A percentile compares a stretch with the other conserved stretches of the same genome.
Evolutionary conservation across 2,888 invertebrate genomes (phyloP).

Genomic region (Coelogynopora nodosa): DNA sequence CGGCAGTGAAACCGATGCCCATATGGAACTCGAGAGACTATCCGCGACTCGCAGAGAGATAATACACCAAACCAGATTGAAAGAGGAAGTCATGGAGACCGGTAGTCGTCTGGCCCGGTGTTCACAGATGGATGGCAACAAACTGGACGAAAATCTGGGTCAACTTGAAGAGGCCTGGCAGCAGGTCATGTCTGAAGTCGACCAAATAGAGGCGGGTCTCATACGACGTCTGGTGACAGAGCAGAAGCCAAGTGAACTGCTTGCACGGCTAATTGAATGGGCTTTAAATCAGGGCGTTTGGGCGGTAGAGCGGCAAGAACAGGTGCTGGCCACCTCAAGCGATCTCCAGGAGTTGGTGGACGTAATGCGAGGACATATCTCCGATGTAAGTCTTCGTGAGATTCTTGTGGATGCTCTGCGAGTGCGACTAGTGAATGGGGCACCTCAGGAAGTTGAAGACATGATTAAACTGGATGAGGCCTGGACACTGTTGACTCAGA

Average conservation of each 20-base stretch:
- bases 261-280: background rate
- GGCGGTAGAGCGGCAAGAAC: background rate
- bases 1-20: background rate
- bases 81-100: background rate
- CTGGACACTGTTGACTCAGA: background rate
- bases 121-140: background rate
- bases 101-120: background rate
- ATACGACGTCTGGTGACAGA: background rate
- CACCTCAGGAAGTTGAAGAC: background rate
- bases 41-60: background rate
- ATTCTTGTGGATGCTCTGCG: background rate
- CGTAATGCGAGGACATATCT: background rate
- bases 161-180: slow-evolving; percentile 18
- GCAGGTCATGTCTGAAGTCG: background rate
- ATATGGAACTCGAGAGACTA: background rate
- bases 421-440: background rate
- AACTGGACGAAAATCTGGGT: background rate
- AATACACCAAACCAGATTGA: background rate
- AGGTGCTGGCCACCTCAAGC: background rate
- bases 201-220: background rate
- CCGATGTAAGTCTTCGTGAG: background rate
- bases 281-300: background rate
- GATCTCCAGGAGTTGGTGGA: background rate
- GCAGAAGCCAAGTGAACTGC: background rate
- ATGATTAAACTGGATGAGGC: background rate